Conservation (phyloP, 2,888 invertebrate genomes). For the Fragum whitleyi region DNA sequence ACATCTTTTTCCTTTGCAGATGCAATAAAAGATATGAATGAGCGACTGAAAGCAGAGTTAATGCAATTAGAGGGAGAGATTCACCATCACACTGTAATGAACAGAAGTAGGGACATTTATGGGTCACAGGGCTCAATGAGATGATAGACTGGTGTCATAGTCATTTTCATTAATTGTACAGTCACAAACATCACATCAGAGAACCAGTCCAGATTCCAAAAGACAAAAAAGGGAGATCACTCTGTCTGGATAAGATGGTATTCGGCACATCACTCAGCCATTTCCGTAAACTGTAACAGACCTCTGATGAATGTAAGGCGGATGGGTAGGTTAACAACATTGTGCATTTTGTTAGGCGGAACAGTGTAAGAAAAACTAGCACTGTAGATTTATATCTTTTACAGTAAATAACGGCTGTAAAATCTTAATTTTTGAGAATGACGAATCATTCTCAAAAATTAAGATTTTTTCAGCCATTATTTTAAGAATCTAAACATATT, state of each 20-base stretch:
- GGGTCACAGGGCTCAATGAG: conserved; percentile 70
- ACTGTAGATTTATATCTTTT: too few species aligned
- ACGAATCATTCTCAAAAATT: too few species aligned
- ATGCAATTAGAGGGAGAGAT: conserved; percentile 81
- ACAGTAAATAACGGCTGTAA: too few species aligned
- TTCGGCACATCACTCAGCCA: too few species aligned
- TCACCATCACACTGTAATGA: conserved; percentile 71
- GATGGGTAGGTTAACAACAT: too few species aligned
- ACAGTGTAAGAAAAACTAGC: too few species aligned
- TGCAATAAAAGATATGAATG: conserved; percentile 79
- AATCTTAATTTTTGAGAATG: too few species aligned
- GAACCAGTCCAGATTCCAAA: conserved; percentile 19
- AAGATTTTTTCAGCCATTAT: too few species aligned
- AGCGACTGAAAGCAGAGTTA: conserved; percentile 78
- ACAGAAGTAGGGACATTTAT: conserved; percentile 56
- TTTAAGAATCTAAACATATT: too few species aligned
- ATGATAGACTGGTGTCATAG: conserved; percentile 44
- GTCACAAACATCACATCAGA: neutral
- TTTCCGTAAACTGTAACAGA: too few species aligned
- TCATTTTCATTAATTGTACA: neutral
- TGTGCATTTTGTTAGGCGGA: too few species aligned
- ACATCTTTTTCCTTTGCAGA: conserved; percentile 73
- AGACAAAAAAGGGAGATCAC: conserved; percentile 6
- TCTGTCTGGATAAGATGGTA: neutral
- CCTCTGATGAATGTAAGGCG: too few species aligned